Conservation (phyloP, 2,888 invertebrate genomes). For the Trachelus troglodyta region DNA sequence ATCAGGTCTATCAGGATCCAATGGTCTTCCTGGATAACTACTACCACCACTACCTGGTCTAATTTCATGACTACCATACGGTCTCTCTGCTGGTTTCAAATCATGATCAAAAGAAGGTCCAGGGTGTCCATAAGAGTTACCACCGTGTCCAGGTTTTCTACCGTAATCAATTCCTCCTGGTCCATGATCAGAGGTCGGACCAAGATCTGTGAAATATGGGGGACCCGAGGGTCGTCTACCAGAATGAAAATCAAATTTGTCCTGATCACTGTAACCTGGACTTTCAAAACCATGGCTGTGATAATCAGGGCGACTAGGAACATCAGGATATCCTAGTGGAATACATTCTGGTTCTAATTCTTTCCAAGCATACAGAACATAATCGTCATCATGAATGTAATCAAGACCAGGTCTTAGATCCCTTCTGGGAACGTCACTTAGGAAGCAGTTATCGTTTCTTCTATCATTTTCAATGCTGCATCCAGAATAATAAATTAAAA, state of each 20-base stretch:
- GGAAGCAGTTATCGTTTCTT: slow-evolving; percentile 74
- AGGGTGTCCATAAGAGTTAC: not conserved
- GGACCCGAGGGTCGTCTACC: not conserved
- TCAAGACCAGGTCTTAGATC: slow-evolving; percentile 81
- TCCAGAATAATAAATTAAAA: not conserved
- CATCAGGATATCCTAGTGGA: not conserved
- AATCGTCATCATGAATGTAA: slow-evolving; percentile 76
- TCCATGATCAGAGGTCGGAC: slow-evolving; percentile 11
- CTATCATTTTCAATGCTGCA: slow-evolving; percentile 31
- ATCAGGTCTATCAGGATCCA: slow-evolving; percentile 33
- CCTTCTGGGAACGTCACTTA: slow-evolving; percentile 82
- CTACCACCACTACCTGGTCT: not conserved
- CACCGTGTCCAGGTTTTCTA: not conserved
- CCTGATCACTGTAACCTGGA: not conserved
- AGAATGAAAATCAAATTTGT: not conserved
- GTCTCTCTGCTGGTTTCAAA: not conserved
- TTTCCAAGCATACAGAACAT: slow-evolving; percentile 84
- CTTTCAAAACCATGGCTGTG: not conserved
- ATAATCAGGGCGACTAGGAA: not conserved
- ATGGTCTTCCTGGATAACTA: slow-evolving; percentile 23
- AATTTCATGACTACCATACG: not conserved
- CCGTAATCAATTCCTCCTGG: not conserved
- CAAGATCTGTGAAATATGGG: not conserved
- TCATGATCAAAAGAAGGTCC: not conserved
- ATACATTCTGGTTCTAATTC: slow-evolving; percentile 79